Conservation (phyloP, 2,113 vertebrate species). For the Siniperca chuatsi region DNA sequence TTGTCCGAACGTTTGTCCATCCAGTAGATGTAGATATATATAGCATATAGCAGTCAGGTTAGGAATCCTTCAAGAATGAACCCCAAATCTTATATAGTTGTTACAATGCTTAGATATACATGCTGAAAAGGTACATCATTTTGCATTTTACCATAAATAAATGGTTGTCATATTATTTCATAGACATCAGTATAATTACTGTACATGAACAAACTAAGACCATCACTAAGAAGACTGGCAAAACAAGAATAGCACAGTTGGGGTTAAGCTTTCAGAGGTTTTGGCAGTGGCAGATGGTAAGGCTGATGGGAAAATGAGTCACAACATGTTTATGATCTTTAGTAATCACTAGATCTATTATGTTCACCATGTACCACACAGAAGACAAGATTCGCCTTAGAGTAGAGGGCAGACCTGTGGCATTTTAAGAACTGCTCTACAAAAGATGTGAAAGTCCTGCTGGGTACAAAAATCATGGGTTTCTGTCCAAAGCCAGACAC, state of each 20-base stretch:
- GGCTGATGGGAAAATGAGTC: conserved; percentile 7
- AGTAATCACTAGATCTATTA: neutral
- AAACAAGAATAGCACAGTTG: neutral
- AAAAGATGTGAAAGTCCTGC: neutral
- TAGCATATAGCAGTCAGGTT: too few relatives aligned
- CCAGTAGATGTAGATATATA: neutral
- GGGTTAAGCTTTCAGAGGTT: neutral
- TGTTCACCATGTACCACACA: conserved; percentile 1
- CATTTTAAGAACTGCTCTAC: conserved; percentile 15
- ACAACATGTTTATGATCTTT: conserved; percentile 18
- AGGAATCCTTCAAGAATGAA: neutral
- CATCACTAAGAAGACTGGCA: neutral
- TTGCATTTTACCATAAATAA: neutral
- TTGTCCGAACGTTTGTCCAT: neutral
- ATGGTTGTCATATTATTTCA: neutral
- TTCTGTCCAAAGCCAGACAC: neutral
- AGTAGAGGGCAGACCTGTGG: conserved; percentile 9
- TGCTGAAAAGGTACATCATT: too few relatives aligned
- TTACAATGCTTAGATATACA: neutral
- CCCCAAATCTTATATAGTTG: neutral
- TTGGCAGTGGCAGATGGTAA: neutral
- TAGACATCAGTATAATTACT: neutral
- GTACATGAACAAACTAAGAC: neutral
- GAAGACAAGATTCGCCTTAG: neutral
- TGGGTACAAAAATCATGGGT: neutral